Evolutionary conservation across 2,888 invertebrate genomes (phyloP).

Genomic region (Archips crataeganus): DNA sequence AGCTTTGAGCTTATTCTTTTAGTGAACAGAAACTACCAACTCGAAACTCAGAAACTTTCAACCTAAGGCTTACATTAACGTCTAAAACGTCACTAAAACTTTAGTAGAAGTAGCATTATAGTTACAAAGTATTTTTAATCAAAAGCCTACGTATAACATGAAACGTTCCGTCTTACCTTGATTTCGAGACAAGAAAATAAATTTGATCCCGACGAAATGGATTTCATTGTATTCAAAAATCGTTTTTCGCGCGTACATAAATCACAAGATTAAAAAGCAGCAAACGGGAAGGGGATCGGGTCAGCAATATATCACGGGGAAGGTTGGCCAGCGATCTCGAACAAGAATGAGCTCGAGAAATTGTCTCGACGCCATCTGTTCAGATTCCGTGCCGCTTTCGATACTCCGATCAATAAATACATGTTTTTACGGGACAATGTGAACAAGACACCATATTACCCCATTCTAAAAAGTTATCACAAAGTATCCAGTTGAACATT

Average conservation of each 20-base stretch:
- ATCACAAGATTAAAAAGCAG: conserved; percentile 70
- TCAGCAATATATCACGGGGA: conserved; percentile 62
- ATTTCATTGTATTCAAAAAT: conserved; percentile 63
- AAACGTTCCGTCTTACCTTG: conserved; percentile 29
- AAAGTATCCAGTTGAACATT: not conserved
- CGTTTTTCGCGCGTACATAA: conserved; percentile 60
- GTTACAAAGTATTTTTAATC: conserved; percentile 7
- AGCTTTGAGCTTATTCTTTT: conserved; percentile 50
- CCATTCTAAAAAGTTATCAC: not conserved
- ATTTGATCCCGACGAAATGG: conserved; percentile 51
- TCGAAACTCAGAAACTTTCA: not conserved
- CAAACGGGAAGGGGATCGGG: conserved; percentile 60
- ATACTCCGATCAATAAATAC: conserved; percentile 28
- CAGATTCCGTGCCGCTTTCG: conserved; percentile 45
- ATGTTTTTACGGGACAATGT: not conserved
- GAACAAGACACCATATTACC: not conserved
- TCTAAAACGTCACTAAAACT: not conserved
- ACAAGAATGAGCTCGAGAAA: conserved; percentile 52
- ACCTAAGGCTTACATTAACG: not conserved
- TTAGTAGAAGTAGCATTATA: not conserved
- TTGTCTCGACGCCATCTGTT: conserved; percentile 58
- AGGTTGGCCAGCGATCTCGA: conserved; percentile 58
- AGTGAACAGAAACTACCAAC: conserved; percentile 20
- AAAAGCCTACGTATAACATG: conserved; percentile 18
- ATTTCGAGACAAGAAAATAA: conserved; percentile 49